Evolutionary conservation across 1,140 invertebrate genomes (phyloP).

Genomic region (Brachionus rotundiformis): DNA sequence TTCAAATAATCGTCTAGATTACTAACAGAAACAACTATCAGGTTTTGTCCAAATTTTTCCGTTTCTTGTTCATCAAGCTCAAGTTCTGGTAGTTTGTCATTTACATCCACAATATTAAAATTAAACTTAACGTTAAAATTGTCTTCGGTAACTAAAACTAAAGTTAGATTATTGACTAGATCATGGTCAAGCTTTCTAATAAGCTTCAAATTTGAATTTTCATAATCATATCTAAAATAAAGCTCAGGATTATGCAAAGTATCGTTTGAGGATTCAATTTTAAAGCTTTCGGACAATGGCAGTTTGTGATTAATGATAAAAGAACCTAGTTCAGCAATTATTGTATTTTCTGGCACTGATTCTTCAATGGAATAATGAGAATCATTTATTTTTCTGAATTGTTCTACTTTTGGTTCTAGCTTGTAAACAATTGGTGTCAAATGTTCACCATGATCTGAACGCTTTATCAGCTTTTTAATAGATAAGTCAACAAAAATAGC

Average conservation of each 20-base stretch:
- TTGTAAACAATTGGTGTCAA: constrained; percentile 22
- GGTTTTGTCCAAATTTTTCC: constrained; percentile 24
- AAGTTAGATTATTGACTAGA: constrained; percentile 21
- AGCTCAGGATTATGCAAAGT: background rate
- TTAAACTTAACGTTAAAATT: constrained; percentile 14
- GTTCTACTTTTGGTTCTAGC: background rate
- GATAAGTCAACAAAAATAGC: constrained; percentile 15
- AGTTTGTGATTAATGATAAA: background rate
- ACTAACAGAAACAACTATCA: background rate
- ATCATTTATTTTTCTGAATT: background rate
- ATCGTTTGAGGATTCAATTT: background rate
- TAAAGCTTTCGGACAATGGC: constrained; percentile 6
- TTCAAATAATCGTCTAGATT: constrained; percentile 18
- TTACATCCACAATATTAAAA: constrained; percentile 22
- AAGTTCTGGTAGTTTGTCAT: constrained; percentile 28
- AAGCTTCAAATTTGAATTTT: background rate
- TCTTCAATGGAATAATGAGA: background rate
- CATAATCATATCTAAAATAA: constrained; percentile 42
- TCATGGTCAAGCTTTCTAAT: constrained; percentile 22
- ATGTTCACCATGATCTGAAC: background rate
- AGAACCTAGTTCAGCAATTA: constrained; percentile 2
- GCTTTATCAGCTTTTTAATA: background rate
- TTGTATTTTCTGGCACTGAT: constrained; percentile 23
- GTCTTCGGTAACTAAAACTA: background rate
- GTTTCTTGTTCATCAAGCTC: constrained; percentile 38